Evolutionary conservation across 2,113 vertebrate genomes (phyloP).

Genomic region (Delphinapterus leucas): DNA sequence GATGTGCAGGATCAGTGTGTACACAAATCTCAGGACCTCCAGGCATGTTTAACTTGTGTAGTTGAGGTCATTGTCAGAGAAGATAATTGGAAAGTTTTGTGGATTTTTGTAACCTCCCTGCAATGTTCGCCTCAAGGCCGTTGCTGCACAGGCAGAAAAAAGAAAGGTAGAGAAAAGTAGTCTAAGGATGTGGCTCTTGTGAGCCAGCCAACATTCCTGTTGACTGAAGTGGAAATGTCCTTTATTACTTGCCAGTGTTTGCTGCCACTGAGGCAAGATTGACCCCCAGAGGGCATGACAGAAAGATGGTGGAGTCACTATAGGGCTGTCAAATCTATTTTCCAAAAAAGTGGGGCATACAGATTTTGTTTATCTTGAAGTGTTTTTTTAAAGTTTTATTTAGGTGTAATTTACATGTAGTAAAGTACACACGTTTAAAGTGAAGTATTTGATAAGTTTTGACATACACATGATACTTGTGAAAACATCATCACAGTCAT

Average conservation of each 20-base stretch:
- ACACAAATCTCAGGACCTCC: background rate
- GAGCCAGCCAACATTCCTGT: background rate
- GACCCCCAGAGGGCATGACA: background rate
- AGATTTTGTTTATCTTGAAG: background rate
- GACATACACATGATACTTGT: too few relatives aligned
- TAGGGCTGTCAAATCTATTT: background rate
- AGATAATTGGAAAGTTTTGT: background rate
- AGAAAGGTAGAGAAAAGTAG: too few relatives aligned
- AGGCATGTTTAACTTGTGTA: background rate
- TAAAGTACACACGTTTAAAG: background rate
- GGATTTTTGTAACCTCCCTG: background rate
- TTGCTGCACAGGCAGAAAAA: background rate
- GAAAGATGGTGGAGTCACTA: background rate
- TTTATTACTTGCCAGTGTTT: background rate
- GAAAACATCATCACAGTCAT: background rate
- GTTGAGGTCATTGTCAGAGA: background rate
- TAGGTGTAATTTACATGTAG: background rate
- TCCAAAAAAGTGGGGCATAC: background rate
- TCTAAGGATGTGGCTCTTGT: background rate
- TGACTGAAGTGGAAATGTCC: background rate
- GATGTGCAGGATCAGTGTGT: too few relatives aligned
- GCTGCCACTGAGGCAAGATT: background rate
- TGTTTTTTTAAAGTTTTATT: background rate
- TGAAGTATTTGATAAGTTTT: background rate
- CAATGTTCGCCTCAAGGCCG: background rate